phyloP scores from a whole-genome alignment of 2,113 vertebrate species.

The Sander vitreus region DNA sequence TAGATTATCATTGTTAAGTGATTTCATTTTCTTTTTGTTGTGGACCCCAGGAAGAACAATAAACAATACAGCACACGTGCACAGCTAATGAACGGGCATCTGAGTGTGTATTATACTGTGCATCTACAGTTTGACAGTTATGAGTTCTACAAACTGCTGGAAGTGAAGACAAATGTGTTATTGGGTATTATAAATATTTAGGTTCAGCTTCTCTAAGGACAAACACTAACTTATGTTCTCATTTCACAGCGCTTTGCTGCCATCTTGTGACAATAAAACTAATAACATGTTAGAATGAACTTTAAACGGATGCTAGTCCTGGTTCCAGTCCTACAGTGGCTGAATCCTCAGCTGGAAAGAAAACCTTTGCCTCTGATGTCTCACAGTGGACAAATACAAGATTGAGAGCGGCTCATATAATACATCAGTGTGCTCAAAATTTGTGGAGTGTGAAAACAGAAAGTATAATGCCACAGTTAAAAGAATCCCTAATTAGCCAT shows the following conservation, averaged over 20 bases:
- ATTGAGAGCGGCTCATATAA: background rate
- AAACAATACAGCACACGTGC: no score
- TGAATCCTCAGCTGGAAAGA: background rate
- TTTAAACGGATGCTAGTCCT: background rate
- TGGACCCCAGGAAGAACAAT: no score
- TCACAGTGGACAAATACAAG: background rate
- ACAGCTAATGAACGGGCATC: no score
- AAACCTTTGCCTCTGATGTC: background rate
- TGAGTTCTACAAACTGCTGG: background rate
- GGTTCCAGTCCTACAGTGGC: background rate
- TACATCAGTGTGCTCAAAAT: background rate
- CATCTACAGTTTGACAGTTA: background rate
- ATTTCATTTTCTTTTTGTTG: no score
- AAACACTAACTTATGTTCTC: background rate
- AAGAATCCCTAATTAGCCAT: no score
- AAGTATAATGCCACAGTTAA: no score
- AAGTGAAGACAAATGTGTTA: background rate
- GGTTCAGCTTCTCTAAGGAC: background rate
- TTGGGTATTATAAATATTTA: background rate
- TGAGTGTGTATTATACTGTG: background rate
- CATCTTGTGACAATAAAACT: slow-evolving; percentile 59
- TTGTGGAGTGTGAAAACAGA: no score
- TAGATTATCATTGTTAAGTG: no score
- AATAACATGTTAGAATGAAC: background rate
- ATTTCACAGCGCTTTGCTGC: slow-evolving; percentile 51